Base-by-base conservation (phyloP, 2,113 vertebrate species). In the Aleadryas rufinucha region DNA sequence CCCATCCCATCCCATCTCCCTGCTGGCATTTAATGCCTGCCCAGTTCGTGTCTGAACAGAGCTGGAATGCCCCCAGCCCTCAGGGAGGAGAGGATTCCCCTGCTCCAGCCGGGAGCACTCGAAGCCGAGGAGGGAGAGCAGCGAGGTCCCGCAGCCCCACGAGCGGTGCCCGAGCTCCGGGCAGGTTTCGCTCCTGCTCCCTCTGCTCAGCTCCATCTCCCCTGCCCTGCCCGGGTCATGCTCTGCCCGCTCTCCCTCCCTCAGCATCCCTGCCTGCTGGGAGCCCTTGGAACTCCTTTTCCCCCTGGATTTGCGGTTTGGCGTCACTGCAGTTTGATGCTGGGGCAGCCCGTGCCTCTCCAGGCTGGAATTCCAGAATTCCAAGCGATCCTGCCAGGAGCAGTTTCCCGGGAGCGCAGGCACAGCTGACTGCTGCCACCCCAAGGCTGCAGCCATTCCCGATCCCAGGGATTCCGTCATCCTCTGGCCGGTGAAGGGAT, bases 351-450 rank as follows among this genome's bases (percentile, higher is more conserved):
- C 64, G 27, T n/a, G 39, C 47, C 61, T 54, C 76, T 74, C 80
- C 72, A 13, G 76, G 50, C 56, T 35, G 50, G 16, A 45, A 50
- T 92, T 50, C 56, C 89, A n/a, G 16, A 42, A 50, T 92, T 50
- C 56, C 88, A n/a, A 65, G 47, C 57, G 13, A 1, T 47, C n/a
- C 23, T 20, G 52, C 53, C 77, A 41, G 65, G 47, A 89, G 16
- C 52, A 6, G 15, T 13, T 84, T 60, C 59, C 72, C 66, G 16
- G 28, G 59, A 89, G 35, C 0, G 16, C 72, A 87, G 77, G 74
- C 49, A 61, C 85, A 92, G 95, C 68, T 90, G 92, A 92, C 90
- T 85, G 92, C 94, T 97, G 95, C 96, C 96, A 93, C 88, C 90
- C 26, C 88, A 83, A 94, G 94, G 95, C 83, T 85, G 79, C 74